Evolutionary conservation across 2,888 invertebrate genomes (phyloP), one percentile per base, ranked within the genome.

Genomic region (Pristionchus entomophagus): DNA sequence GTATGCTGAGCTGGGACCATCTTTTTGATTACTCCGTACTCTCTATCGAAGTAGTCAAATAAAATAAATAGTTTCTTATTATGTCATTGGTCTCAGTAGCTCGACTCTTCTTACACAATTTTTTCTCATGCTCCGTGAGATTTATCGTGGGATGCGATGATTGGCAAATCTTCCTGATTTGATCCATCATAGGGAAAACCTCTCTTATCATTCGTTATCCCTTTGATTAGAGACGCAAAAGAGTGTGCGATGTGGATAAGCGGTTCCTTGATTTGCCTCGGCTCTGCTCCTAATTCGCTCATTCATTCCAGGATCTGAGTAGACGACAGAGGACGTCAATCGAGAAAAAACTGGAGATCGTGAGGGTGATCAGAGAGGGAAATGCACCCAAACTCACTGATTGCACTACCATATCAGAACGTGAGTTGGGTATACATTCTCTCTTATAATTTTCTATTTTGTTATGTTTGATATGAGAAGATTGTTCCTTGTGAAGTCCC

Each of bases 331-430:
- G 84, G 14, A 29, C 32, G 32, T n/a, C 49, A 29, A 84, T 53
- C 17, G 86, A 87, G 41, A 65, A 82, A 35, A 88, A 90, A 86
- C 78, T 91, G 56, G 87, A 88, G 22, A 86, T 84, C 14, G 91
- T 91, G 41, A 73, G 86, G 83, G 89, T 88, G 17, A 86, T 91
- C 19, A 87, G 89, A 26, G 22, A 38, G 5, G 88, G 89, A 22
- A 91, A 91, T 84, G 88, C 90, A 78, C 92, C 92, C 10, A 90
- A 90, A 59, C 90, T 92, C 56, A 92, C 92, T 35, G 92, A 92
- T 38, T 92, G 92, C 82, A 87, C 88, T 8, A 88, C 91, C 3
- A 90, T 92, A 78, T 86, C 89, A 59, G 90, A 90, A 83, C 92
- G 92, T 93, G 86, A 87, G 90, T 88, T 49, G n/a, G n/a, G n/a